Evolutionary conservation across 2,113 vertebrate species (phyloP).

Genomic region (Phycodurus eques): DNA sequence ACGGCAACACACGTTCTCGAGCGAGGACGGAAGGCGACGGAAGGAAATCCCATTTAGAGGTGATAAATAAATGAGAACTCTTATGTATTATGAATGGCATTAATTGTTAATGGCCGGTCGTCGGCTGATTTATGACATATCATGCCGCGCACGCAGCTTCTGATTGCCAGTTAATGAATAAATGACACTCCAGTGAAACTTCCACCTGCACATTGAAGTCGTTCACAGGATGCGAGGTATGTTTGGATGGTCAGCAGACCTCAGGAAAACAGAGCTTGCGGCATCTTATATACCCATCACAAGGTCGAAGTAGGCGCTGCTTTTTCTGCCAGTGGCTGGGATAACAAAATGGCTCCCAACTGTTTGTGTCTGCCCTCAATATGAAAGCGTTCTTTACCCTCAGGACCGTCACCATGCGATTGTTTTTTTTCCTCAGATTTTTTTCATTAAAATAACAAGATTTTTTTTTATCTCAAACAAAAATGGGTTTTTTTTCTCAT

Average conservation of each 20-base stretch:
- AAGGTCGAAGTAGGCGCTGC: slow-evolving; percentile 50
- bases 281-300: slow-evolving; percentile 40
- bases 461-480: no score
- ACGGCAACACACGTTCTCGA: slow-evolving; percentile 31
- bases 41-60: slow-evolving; percentile 73
- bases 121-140: slow-evolving; percentile 86
- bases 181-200: slow-evolving; percentile 86
- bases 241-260: not conserved
- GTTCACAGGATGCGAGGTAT: not conserved
- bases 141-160: slow-evolving; percentile 71
- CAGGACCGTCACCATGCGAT: slow-evolving; percentile 24
- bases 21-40: slow-evolving; percentile 50
- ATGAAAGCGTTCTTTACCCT: slow-evolving; percentile 46
- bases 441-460: not conserved
- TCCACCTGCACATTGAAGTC: slow-evolving; percentile 69
- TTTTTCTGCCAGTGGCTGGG: slow-evolving; percentile 39
- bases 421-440: not conserved
- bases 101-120: slow-evolving; percentile 85
- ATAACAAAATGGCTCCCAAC: slow-evolving; percentile 55
- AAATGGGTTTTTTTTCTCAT: no score
- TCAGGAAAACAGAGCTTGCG: not conserved
- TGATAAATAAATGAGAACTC: slow-evolving; percentile 73
- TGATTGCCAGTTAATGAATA: slow-evolving; percentile 85
- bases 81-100: slow-evolving; percentile 88
- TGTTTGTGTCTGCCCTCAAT: slow-evolving; percentile 47